phyloP scores from a whole-genome alignment of 1,140 invertebrate genomes.

The Bombus superbus region DNA sequence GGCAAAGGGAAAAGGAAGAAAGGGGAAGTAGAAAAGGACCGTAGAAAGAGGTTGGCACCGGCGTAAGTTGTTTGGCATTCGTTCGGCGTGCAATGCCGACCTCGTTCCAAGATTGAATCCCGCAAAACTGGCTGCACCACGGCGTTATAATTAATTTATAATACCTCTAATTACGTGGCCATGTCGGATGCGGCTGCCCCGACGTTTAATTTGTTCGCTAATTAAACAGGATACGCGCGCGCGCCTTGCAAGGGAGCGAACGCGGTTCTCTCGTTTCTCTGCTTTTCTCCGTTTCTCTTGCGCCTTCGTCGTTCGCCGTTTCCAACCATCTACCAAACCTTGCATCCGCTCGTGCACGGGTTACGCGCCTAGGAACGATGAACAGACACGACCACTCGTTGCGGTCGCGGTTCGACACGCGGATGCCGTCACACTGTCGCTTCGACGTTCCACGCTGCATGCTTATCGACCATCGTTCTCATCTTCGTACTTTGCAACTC shows the following conservation, averaged over 20 bases:
- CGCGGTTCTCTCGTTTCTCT: background rate
- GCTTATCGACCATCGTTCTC: background rate
- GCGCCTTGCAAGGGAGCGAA: conserved; percentile 3
- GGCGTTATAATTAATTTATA: conserved; percentile 78
- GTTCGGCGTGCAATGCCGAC: conserved; percentile 56
- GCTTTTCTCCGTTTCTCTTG: conserved; percentile 14
- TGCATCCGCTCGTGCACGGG: conserved; percentile 17
- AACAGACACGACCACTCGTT: conserved; percentile 33
- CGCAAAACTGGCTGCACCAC: conserved; percentile 68
- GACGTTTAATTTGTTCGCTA: conserved; percentile 77
- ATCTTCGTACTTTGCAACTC: background rate
- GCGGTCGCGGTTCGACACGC: conserved; percentile 4
- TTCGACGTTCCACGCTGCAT: background rate
- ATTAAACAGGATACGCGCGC: conserved; percentile 71
- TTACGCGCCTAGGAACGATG: conserved; percentile 25
- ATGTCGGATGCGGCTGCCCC: conserved; percentile 69
- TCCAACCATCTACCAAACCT: background rate
- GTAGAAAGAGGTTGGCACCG: conserved; percentile 18
- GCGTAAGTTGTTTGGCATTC: conserved; percentile 71
- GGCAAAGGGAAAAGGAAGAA: background rate
- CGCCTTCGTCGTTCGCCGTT: background rate
- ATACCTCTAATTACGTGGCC: conserved; percentile 76
- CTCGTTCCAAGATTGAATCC: conserved; percentile 76
- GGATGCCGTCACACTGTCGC: background rate
- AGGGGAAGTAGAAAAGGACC: background rate